Percentiles rank a stretch among this genome's conserved stretches.
Evolutionary conservation across 2,888 invertebrate species (phyloP).

Genomic region (Folsomia manolachei): DNA sequence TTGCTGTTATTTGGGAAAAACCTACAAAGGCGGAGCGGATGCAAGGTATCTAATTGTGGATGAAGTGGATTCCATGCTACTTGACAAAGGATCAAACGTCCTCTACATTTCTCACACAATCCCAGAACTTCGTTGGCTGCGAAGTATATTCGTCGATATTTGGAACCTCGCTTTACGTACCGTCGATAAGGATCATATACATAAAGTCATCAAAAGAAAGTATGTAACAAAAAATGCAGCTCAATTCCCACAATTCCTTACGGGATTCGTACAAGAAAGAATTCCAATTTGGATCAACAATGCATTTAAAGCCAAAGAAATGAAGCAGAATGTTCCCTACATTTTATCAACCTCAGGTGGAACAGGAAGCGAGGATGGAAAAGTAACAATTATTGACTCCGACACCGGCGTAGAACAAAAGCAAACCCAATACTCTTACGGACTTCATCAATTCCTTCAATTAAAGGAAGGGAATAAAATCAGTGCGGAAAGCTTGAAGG

Average conservation of each 20-base stretch:
- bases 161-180: constrained; percentile 35
- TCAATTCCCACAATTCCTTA: not conserved
- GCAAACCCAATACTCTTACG: constrained; percentile 54
- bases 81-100: constrained; percentile 54
- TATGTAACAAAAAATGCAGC: not conserved
- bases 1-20: not conserved
- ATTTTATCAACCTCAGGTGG: not conserved
- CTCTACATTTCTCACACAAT: constrained; percentile 53
- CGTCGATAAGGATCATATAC: not conserved
- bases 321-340: not conserved
- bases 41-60: constrained; percentile 53
- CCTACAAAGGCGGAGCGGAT: not conserved
- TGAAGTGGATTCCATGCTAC: constrained; percentile 55
- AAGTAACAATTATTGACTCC: not conserved
- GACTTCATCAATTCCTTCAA: constrained; percentile 54
- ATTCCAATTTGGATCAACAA: not conserved
- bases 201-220: not conserved
- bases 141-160: constrained; percentile 52
- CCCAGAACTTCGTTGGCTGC: constrained; percentile 53
- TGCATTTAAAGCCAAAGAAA: not conserved
- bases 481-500: constrained; percentile 52
- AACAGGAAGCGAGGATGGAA: not conserved
- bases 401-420: constrained; percentile 54
- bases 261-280: not conserved
- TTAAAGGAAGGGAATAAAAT: constrained; percentile 53